phyloP scores from a whole-genome alignment of 2,113 vertebrate genomes.

The Bufo gargarizans region DNA sequence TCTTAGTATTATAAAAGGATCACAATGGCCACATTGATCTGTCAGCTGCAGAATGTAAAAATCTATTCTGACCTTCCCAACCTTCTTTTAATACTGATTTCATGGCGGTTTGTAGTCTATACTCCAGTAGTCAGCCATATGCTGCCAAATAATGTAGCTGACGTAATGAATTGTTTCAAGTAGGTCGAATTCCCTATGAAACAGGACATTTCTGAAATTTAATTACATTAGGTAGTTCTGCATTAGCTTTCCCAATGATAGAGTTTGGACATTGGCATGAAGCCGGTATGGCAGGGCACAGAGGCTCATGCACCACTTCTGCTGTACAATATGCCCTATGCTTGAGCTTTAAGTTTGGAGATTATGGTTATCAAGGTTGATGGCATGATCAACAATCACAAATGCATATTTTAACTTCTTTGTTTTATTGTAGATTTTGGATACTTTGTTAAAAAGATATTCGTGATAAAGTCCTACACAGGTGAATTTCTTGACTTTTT shows the following conservation, averaged over 20 bases:
- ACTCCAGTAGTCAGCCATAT: not conserved
- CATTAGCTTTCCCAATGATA: too few relatives aligned
- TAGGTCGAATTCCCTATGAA: too few relatives aligned
- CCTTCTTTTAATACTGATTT: not conserved
- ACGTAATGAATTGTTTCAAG: not conserved
- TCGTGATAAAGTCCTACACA: not conserved
- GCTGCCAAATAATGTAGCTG: not conserved
- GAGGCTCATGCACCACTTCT: too few relatives aligned
- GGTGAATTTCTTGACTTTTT: not conserved
- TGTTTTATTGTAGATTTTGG: not conserved
- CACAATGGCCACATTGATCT: not conserved
- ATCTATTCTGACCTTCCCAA: not conserved
- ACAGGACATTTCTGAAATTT: not conserved
- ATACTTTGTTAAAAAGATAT: not conserved
- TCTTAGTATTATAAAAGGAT: not conserved
- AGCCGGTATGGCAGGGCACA: too few relatives aligned
- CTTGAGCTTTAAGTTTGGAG: not conserved
- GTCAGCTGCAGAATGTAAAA: not conserved
- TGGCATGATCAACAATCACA: too few relatives aligned
- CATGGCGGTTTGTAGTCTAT: not conserved
- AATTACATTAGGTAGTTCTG: too few relatives aligned
- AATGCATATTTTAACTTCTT: not conserved
- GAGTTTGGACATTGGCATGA: too few relatives aligned
- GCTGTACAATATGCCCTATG: not conserved
- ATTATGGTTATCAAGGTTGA: not conserved